Base-by-base conservation (phyloP, 2,113 vertebrate genomes). In the Gallinago paraguaiae region DNA sequence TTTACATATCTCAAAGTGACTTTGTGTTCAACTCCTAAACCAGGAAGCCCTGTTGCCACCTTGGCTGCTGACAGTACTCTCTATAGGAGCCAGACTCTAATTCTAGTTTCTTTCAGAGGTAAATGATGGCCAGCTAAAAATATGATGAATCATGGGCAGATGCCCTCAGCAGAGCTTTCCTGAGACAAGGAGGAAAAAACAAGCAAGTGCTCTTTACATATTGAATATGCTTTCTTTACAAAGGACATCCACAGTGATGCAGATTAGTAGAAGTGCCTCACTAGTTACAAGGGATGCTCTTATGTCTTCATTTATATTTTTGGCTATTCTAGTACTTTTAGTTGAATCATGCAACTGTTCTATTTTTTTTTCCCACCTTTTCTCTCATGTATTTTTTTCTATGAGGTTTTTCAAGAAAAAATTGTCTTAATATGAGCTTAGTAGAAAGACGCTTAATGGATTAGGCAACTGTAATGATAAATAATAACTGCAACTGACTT, bases 1-100 rank as follows among this genome's bases (percentile, higher is more conserved):
- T 54, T 53, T 94, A 48, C 76, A 57, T 86, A 27, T 70, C 77
- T 57, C 75, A 81, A 96, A 76, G 46, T 88, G 56, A 94, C 88
- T 97, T 95, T 89, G n/a, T 50, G 39, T 31, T 89, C 69, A 70
- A 30, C 50, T 79, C 45, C 54, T 50, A 54, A 64, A 45, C 22
- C 7, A 68, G 39, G 65, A 46, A 33, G n/a, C 28, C 18, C 20
- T 0, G 1, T 63, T 78, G 15, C 65, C 48, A 57, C 61, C 31
- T 92, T 93, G 86, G 48, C 27, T 75, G 57, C 90, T 30, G 48
- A 17, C 31, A 90, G 74, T n/a, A 30, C 5, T 80, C 11, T 87
- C 56, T 82, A 6, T 8, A 43, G 43, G 74, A 91, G 16, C 15
- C 20, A 86, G 30, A 13, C 6, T 91, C 87, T 37, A 56, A 35